Evolutionary conservation across 2,113 vertebrate genomes (phyloP).

Genomic region (Elachura formosa): DNA sequence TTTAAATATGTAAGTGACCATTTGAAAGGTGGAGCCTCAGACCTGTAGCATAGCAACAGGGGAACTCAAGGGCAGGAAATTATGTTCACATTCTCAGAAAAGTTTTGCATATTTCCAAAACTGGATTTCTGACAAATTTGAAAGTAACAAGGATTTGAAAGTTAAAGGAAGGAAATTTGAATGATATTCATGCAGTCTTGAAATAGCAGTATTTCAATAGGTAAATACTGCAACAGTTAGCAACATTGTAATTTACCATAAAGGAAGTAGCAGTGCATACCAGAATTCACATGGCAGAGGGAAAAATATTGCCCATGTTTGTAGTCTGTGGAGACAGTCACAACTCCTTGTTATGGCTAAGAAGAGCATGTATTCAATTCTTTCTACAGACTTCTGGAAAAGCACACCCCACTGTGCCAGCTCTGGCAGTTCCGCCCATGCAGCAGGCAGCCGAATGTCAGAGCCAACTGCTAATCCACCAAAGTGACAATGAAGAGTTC

Average conservation of each 20-base stretch:
- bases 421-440: accelerated
- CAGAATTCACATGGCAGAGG: not conserved
- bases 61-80: not conserved
- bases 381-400: not conserved
- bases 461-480: not conserved
- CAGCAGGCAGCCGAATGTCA: accelerated
- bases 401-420: not conserved
- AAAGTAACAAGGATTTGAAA: not conserved
- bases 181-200: not conserved
- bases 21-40: not conserved
- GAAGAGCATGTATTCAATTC: not conserved
- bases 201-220: not conserved
- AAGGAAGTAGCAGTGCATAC: not conserved
- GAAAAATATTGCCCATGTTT: not conserved
- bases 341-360: not conserved
- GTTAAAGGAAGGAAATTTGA: not conserved
- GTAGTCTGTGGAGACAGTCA: not conserved
- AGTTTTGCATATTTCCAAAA: not conserved
- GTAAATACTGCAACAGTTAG: not conserved
- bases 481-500: not conserved
- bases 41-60: not conserved
- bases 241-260: not conserved
- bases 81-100: not conserved
- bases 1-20: not conserved
- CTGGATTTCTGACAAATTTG: not conserved